phyloP scores from a whole-genome alignment of 2,888 invertebrate genomes.

The Cerastoderma edule region DNA sequence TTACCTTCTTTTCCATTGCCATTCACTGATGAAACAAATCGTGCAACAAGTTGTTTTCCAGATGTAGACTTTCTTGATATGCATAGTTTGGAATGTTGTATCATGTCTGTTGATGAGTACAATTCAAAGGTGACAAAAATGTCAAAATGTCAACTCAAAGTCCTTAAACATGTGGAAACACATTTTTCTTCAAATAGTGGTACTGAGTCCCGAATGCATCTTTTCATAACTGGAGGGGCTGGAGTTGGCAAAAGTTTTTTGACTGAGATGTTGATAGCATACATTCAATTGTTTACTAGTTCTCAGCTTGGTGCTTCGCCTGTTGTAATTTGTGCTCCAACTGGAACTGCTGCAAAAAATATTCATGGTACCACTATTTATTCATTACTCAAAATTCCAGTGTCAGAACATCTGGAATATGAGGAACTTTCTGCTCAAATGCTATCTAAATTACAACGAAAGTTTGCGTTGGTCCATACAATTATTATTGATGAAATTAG shows the following conservation, averaged over 20 bases:
- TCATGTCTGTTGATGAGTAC: constrained; percentile 8
- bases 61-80: neutral
- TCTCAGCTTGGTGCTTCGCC: constrained; percentile 29
- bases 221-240: constrained; percentile 42
- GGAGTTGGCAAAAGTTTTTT: constrained; percentile 47
- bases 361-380: constrained; percentile 43
- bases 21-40: neutral
- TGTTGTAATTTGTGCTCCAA: constrained; percentile 48
- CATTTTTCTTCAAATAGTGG: neutral
- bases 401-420: constrained; percentile 25
- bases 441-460: constrained; percentile 34
- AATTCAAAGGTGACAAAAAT: neutral
- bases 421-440: constrained; percentile 22
- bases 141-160: constrained; percentile 1
- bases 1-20: neutral
- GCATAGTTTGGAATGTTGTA: constrained; percentile 8
- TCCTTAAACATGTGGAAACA: neutral
- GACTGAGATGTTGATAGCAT: constrained; percentile 31
- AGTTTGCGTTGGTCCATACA: constrained; percentile 36
- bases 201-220: constrained; percentile 7
- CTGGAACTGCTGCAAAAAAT: constrained; percentile 51
- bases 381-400: constrained; percentile 38
- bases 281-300: constrained; percentile 40
- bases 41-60: neutral
- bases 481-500: constrained; percentile 52